Base-by-base conservation (phyloP, 2,888 invertebrate species). In the Hydrotaea diabolus region DNA sequence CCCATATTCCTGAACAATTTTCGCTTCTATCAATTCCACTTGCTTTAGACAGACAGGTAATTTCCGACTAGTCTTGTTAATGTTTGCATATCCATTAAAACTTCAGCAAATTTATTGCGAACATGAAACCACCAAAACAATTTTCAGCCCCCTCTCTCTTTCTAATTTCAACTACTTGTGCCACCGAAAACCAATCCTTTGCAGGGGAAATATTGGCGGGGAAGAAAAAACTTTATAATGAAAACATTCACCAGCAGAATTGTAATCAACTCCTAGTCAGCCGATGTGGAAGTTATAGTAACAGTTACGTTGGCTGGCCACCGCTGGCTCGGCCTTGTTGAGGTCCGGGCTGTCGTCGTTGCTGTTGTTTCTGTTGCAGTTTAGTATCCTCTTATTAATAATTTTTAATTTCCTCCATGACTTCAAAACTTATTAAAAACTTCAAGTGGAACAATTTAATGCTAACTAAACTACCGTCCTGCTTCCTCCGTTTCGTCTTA, bases 361-460 rank as follows among this genome's bases (percentile, higher is more conserved):
- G 21, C 21, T 53, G 21, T 23, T 66, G 49, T 71, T n/a, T n/a
- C n/a, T 66, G 15, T 71, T 75, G 66, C 23, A 62, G 75, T 82
- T 77, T 74, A 85, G 82, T 83, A 77, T 75, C 82, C 85, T 69
- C 88, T 91, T 90, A 90, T 90, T 89, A 90, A 91, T 90, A 91
- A 90, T 89, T 90, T 89, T 90, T 89, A 91, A 90, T 90, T 90
- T 90, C 90, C 91, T 89, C 89, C 89, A 91, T 91, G 91, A 90
- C 89, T 89, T 86, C 88, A 19, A 87, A 90, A 90, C 88, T 89
- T 90, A 89, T 89, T 90, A 89, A 88, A 88, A 90, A 88, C 88
- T 87, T 86, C 82, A 85, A 86, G 82, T 80, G 78, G 80, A 86
- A 83, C 85, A 85, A 86, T 86, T 86, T 85, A 80, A 86, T 79